Evolutionary conservation across 2,888 invertebrate genomes (phyloP).

Genomic region (Glomeris marginata): DNA sequence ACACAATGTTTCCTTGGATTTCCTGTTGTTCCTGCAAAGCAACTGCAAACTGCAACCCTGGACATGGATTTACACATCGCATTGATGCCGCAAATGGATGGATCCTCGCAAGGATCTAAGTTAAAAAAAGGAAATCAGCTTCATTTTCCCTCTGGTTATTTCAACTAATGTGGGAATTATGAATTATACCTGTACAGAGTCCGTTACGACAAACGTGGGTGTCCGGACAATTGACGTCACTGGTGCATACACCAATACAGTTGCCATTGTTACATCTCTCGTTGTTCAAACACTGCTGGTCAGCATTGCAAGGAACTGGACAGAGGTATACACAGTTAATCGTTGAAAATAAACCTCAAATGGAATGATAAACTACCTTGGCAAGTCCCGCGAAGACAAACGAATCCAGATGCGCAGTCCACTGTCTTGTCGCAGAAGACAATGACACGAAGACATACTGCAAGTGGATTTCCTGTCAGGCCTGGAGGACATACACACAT

Average conservation of each 20-base stretch:
- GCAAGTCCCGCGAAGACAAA: constrained; percentile 17
- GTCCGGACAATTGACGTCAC: constrained; percentile 13
- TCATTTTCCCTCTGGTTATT: neutral
- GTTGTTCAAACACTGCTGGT: constrained; percentile 72
- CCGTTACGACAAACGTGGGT: constrained; percentile 16
- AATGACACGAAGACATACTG: constrained; percentile 10
- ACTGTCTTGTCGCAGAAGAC: constrained; percentile 2
- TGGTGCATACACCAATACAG: constrained; percentile 41
- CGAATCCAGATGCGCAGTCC: constrained; percentile 12
- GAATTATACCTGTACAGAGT: constrained; percentile 12
- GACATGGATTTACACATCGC: constrained; percentile 45
- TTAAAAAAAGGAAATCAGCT: neutral
- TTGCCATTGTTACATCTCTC: constrained; percentile 62
- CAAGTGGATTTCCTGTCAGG: constrained; percentile 53
- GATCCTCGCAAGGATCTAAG: constrained; percentile 52
- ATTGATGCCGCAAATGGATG: constrained; percentile 64
- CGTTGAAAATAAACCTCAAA: constrained; percentile 3
- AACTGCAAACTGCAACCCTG: constrained; percentile 25
- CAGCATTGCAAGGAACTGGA: constrained; percentile 61
- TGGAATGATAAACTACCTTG: constrained; percentile 13
- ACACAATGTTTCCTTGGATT: constrained; percentile 15
- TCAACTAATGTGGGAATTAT: too few relatives aligned
- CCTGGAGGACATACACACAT: constrained; percentile 59
- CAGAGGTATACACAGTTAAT: constrained; percentile 20
- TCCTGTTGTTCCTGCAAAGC: constrained; percentile 51